Base-by-base conservation (phyloP, 2,888 invertebrate species). In the Pollenia griseotomentosa region DNA sequence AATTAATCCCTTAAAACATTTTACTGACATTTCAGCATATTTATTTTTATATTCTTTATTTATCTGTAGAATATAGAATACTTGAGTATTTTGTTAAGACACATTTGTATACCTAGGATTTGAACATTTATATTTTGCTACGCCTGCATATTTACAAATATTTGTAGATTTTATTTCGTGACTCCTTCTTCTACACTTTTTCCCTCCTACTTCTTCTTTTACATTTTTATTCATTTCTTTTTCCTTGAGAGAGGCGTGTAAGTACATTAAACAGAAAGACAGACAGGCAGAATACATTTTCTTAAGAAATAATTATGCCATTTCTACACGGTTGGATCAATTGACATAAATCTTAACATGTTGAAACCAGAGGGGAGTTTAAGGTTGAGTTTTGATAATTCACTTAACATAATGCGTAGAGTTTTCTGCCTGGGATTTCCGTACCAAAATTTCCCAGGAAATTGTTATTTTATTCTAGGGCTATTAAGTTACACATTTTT, bases 21-120 rank as follows among this genome's bases (percentile, higher is more conserved):
- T 33, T 42, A 44, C 55, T 61, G 23, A 23, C 46, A 48, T 44
- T 65, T 65, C 68, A 59, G 59, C 68, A 70, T 70, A 59, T 78
- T 48, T 57, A 7, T 33, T 33, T 33, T 66, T 48, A 66, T 9
- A 44, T 23, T 16, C 14, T n/a, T 61, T 77, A 48, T 66, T 44
- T 75, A 19, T 53, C 8, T 40, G 10, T 10, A 40, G 16, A 19
- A n/a, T 3, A 44, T 65, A 46, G 53, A 42, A 11, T 65, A 11
- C 14, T 55, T 33, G 16, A 19, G 53, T 42, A 40, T 12, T 63
- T 11, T 44, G 0, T 16, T n/a, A 33, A 3, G 33, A 4, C 12
- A 40, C 16, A 1, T 63, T 33, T 5, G 16, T 42, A 63, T 40
- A 42, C 42, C 42, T 42, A 42, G 33, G 5, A 33, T 6, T 33